Percentiles rank a stretch among this genome's conserved stretches.
phyloP scores from a whole-genome alignment of 2,113 vertebrate species.

The Alethe castanea region DNA sequence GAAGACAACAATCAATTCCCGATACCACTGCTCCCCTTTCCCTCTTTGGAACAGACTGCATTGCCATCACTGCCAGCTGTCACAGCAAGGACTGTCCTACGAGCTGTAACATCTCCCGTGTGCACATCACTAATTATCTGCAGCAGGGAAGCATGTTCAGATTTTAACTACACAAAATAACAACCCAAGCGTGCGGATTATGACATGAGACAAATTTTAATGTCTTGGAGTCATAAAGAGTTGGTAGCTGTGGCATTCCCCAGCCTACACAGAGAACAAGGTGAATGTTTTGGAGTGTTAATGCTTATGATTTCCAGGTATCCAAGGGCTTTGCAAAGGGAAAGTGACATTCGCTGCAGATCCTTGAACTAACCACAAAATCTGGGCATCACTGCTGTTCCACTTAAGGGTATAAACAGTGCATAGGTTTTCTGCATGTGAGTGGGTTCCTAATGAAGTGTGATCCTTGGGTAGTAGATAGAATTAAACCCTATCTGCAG shows the following conservation, averaged over 20 bases:
- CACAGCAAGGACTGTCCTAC: neutral
- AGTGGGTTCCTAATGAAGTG: neutral
- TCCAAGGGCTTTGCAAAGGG: neutral
- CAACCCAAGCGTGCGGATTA: neutral
- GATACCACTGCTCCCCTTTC: neutral
- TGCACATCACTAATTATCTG: constrained; percentile 46
- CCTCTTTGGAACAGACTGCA: neutral
- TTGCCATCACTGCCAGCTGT: neutral
- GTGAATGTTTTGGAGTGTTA: neutral
- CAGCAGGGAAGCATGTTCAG: constrained; percentile 1
- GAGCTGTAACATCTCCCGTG: constrained; percentile 21
- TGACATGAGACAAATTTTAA: constrained; percentile 22
- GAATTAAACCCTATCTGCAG: neutral
- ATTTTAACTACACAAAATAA: constrained; percentile 49
- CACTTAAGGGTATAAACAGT: neutral
- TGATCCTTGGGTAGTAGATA: neutral
- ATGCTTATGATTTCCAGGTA: neutral
- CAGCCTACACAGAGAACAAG: neutral
- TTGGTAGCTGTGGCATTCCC: neutral
- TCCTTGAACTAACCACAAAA: neutral
- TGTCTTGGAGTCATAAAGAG: neutral
- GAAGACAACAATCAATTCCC: neutral
- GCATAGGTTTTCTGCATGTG: neutral
- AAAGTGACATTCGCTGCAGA: neutral
- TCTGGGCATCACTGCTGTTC: neutral